Evolutionary conservation across 2,797 vertebrate genomes (phyloP), one percentile per base, ranked within the genome.

Genomic region (Bovichtus diacanthus): DNA sequence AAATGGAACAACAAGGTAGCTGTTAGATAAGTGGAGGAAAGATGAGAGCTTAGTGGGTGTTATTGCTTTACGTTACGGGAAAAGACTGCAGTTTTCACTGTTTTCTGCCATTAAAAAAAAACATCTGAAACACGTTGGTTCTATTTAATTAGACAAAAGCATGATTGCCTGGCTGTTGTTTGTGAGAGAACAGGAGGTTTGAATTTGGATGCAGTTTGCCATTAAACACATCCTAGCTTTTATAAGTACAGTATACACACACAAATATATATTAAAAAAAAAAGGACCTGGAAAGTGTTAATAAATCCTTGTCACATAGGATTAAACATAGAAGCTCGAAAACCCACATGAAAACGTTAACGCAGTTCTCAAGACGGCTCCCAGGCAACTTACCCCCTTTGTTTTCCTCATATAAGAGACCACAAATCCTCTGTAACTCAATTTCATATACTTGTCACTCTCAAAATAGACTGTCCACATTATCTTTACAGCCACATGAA

Each of bases 101-200:
- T 60, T 77, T 76, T 76, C 51, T 44, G 76, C 70, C 31, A 51
- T 84, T 80, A 90, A 90, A 82, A 90, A 82, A 89, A 74, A 81
- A 23, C 25, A 77, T 29, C 31, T 47, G 56, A 50, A 54, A 63
- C 61, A 49, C 11, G 51, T 6, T 59, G 18, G 76, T 77, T 82
- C 53, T 55, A 39, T 71, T 73, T 59, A 38, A 64, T 34, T n/a
- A 23, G 59, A 80, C 15, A 41, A 69, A 75, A 41, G 31, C 43
- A 19, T 15, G 49, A 51, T 21, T 59, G 64, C 31, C 16, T 54
- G 39, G 9, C 65, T 70, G 61, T 34, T 81, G 60, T 2, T 76
- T 43, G 38, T n/a, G 12, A 60, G n/a, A 51, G 21, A 5, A 50
- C 25, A 58, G 15, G 53, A 71, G 55, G 49, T 44, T 27, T 36